Base-by-base conservation (phyloP, 2,797 vertebrate species). In the Philypnodon macrostomus region DNA sequence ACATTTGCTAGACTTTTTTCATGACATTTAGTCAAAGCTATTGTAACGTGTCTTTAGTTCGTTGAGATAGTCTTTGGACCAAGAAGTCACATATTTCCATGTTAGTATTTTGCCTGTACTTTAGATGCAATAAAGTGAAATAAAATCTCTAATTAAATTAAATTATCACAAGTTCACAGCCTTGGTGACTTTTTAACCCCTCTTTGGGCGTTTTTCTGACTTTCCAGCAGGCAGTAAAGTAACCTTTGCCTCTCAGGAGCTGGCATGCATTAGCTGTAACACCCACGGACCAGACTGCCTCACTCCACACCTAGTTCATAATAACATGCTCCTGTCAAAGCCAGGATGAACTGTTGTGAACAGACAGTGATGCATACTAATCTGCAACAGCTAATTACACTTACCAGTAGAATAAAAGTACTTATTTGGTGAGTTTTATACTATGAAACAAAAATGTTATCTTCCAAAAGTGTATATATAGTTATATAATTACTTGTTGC, bases 251-350 rank as follows among this genome's bases (percentile, higher is more conserved):
- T 49, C 47, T 15, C 44, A 21, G 42, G 51, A 66, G 27, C 58
- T 69, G 67, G 62, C 58, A 55, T 41, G 41, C 59, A 59, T 44
- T 42, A 44, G 52, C 50, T 29, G 52, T 58, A 57, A 76, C 79
- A 64, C 78, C 75, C 70, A 78, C 78, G 33, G 55, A 77, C 77
- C 78, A 80, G 70, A 73, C 73, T 39, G 69, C 55, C 54, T 67
- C 54, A 18, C 48, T 72, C 65, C 16, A 4, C 45, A 55, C 63
- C 60, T 53, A 49, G 51, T 55, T 76, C 53, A 52, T 58, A 32
- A 66, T 50, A 70, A 71, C 57, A 37, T 40, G 63, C 72, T 78
- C 51, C 54, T 59, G 65, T 64, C 61, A 70, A 47, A 79, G 36
- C 59, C 39, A 60, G 60, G 67, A 61, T 29, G 48, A 53, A 47